Evolutionary conservation across 92 coral and sea anemone genomes (phyloP), one percentile per base, ranked within the genome.

Genomic region (Porites evermanni): DNA sequence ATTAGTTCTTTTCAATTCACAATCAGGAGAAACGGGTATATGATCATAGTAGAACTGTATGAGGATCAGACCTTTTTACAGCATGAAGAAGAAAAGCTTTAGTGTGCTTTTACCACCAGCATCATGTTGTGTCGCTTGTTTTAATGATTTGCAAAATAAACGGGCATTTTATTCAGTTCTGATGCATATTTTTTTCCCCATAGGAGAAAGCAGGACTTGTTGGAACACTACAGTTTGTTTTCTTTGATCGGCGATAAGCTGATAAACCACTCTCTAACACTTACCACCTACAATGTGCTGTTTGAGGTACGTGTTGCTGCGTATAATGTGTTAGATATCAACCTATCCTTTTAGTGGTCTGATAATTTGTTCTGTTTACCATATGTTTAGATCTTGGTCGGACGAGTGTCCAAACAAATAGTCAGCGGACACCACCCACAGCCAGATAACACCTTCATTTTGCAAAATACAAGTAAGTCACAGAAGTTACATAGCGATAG

Each of bases 361-460:
- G 14, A 56, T 14, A 56, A 56, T 56, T 14, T 56, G 61, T 56
- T 56, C 11, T 56, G 16, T 56, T 11, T 56, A 38, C 47, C 47
- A 56, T 76, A 20, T 72, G 69, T 65, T 86, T 65, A 96, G 99
- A 94, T 96, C 69, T 85, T 96, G 56, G 92, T 92, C 52, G 96
- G 99, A 74, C 97, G 98, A 60, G 99, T 97, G 65, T 95, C 98
- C 26, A 97, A 97, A 74, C 99, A 97, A 75, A 90, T 97, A 50
- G 95, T 95, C 80, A 91, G 95, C 86, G 98, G 92, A 19, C 98
- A 97, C 44, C 99, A 93, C 74, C 99, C 99, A 44, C 98, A 95
- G 53, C 96, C 96, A 20, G 99, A 97, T 71, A 92, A 87, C 10
- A 88, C 91, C 29, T 95, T 91, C 76, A 72, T 93, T 24, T 79